Percentiles rank a stretch among this genome's conserved stretches.
These are phyloP conservation scores for Morpho deidamia DNA, from an alignment of 2,888 invertebrate species.

Conservation along the genomic window DNA sequence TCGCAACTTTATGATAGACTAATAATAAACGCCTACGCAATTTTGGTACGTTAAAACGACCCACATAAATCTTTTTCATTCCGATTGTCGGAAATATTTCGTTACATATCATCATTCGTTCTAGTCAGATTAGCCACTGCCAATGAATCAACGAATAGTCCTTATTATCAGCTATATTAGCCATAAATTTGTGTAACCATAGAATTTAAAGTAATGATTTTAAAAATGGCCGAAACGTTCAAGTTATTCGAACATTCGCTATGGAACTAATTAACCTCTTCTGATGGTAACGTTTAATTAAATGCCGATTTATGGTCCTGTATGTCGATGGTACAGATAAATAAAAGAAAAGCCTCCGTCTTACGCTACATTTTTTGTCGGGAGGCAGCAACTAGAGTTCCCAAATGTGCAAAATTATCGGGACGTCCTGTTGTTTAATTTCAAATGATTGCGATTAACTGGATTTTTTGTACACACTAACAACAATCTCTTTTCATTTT, in stretches of 20 bases:
- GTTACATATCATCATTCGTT: constrained; percentile 16
- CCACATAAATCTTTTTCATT: no score
- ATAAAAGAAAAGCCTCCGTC: constrained; percentile 59
- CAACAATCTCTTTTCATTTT: neutral
- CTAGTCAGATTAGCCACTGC: constrained; percentile 16
- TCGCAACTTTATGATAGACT: no score
- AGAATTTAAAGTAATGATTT: neutral
- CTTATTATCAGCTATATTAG: neutral
- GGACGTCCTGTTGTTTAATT: constrained; percentile 9
- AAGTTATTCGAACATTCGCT: constrained; percentile 14
- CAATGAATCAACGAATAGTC: constrained; percentile 3
- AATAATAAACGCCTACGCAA: no score
- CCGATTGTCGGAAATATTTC: constrained; percentile 1
- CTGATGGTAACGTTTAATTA: constrained; percentile 36
- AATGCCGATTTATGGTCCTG: constrained; percentile 47
- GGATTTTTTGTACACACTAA: neutral
- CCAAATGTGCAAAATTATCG: neutral
- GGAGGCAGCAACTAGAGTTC: constrained; percentile 26
- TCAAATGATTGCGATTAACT: no score
- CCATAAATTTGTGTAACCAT: neutral
- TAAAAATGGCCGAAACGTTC: constrained; percentile 5
- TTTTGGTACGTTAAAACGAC: no score
- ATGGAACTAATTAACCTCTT: constrained; percentile 19
- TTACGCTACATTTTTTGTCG: constrained; percentile 69
- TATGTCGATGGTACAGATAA: constrained; percentile 45